phyloP scores from a whole-genome alignment of 2,113 vertebrate genomes.

The Anarhynchus alexandrinus region DNA sequence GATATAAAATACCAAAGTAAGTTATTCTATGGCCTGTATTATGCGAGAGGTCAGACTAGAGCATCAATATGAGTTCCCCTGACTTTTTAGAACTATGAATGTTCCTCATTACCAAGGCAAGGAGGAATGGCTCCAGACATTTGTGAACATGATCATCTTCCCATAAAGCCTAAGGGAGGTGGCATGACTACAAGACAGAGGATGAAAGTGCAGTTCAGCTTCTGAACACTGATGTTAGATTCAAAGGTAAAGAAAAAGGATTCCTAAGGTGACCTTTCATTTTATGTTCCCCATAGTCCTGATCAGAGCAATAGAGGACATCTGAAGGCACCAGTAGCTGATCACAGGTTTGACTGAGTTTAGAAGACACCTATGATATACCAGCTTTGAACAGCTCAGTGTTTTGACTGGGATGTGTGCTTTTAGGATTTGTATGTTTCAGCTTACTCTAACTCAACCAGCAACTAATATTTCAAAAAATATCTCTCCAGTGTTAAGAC shows the following conservation, averaged over 20 bases:
- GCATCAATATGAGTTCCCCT: fast-evolving
- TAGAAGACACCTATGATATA: background rate
- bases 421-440: background rate
- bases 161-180: background rate
- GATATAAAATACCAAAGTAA: background rate
- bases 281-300: background rate
- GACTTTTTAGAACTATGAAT: background rate
- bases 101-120: background rate
- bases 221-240: background rate
- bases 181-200: background rate
- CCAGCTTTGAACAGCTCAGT: background rate
- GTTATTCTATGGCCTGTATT: background rate
- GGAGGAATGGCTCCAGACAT: background rate
- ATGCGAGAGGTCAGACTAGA: background rate
- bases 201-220: background rate
- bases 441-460: background rate
- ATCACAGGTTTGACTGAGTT: background rate
- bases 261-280: background rate
- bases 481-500: background rate
- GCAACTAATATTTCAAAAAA: background rate
- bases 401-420: background rate
- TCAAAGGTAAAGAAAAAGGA: background rate
- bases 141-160: background rate
- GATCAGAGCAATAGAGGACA: background rate
- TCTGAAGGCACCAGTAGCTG: background rate